Base-by-base conservation (phyloP, 2,113 vertebrate genomes). In the Myrmecophaga tridactyla region DNA sequence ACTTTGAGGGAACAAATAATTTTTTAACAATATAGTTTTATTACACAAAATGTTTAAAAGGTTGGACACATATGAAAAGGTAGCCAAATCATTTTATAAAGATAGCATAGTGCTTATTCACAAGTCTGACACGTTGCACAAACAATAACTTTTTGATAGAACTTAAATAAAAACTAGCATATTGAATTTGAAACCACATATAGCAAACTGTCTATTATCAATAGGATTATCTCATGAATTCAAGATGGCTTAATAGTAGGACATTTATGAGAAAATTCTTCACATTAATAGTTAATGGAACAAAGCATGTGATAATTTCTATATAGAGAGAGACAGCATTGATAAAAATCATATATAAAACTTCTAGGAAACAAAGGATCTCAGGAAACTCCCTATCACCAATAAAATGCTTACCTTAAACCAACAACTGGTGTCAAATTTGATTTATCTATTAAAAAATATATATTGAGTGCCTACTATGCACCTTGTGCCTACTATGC, bases 151-250 rank as follows among this genome's bases (percentile, higher is more conserved):
- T 41, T 67, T n/a, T 27, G 13, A 75, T 70, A 89, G 18, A 7
- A 69, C 6, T 86, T 89, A 67, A 89, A 84, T 89, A 67, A 89
- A 84, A 89, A 69, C 29, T 36, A 90, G 15, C 39, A 69, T 20
- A 80, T 75, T 80, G 51, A 69, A 88, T 82, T 89, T 91, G 27
- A 93, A 85, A 90, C 14, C 23, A 60, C 43, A 27, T 60, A 92
- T 78, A 53, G 7, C 11, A 80, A 67, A 67, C 69, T 11, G 65
- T 62, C 17, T 60, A 43, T 23, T 48, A 31, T 63, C 41, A 89
- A 13, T 63, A 67, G n/a, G 18, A 90, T 73, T 90, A 85, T 69
- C 21, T 56, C 7, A 78, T 80, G 31, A 75, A 46, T 84, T 3
- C 10, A 67, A 69, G 48, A 48, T 72, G 53, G 51, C 67, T 88